Evolutionary conservation across 1,140 invertebrate species (phyloP), one percentile per base, ranked within the genome.

Genomic region (Zophobas morio): DNA sequence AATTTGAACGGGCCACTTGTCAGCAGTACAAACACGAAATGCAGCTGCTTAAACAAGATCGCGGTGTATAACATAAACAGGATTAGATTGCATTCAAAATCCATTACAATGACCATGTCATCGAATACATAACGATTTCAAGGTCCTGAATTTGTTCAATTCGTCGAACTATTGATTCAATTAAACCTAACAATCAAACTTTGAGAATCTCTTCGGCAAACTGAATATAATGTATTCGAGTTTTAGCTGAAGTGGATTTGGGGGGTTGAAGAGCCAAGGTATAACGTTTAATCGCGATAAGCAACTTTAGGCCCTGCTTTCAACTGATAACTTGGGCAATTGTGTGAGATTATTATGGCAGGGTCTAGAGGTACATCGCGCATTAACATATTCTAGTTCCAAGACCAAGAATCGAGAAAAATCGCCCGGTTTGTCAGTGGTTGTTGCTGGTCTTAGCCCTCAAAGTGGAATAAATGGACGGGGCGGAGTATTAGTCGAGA

Each of bases 381-480:
- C 39, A 40, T 66, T 66, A 66, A 66, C 60, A 66, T 66, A 66
- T 66, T 66, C 39, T 42, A 42, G 6, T n/a, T 5, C 35, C 35
- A 20, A 34, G 53, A 34, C 35, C 32, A 34, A 4, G 53, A 51
- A 5, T 20, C n/a, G 4, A 2, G 49, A 51, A 20, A 51, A 51
- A 51, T 51, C 4, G 20, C 2, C 49, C n/a, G 2, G n/a, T 20
- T 51, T 51, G 4, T 51, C 6, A 20, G 2, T 51, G 20, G 60
- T 66, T 66, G 60, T 66, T 66, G 3, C 56, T 60, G 20, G 35
- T 8, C 57, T 3, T 20, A 40, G 35, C 1, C 3, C 32, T 63
- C 57, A 66, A 79, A 79, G 74, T 79, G 51, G 63, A 76, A 79
- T 76, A 71, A 70, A 79, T 51, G 46, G 66, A 74, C 53, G 47